Base-by-base conservation (phyloP, 2,797 vertebrate species). In the Platalea minor region DNA sequence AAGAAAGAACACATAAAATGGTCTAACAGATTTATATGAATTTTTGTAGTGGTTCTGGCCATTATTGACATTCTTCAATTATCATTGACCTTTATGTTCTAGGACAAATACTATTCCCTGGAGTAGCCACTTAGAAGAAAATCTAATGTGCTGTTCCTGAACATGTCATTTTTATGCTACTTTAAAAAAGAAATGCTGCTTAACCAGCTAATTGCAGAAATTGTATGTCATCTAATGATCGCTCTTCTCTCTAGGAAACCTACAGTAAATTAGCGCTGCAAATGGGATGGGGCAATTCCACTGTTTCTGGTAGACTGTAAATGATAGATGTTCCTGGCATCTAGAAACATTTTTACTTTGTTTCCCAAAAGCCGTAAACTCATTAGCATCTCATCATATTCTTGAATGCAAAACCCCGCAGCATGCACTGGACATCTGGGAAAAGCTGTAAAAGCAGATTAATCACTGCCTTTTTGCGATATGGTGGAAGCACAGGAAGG, bases 11-110 rank as follows among this genome's bases (percentile, higher is more conserved):
- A 69, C 50, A 54, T 53, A 46, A 91, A 89, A 89, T 51, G n/a
- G 60, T 87, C 75, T 65, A 76, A 54, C 13, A 89, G 68, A 89
- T 93, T 96, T 88, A 81, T 89, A 75, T 19, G 64, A 63, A 41
- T 88, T 95, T 93, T 88, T 87, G 41, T 89, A 85, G 70, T 72
- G 53, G 28, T 54, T 93, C 54, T 88, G 78, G 86, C 64, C 48
- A 75, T 91, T 95, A 95, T 64, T 97, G 94, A 77, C 95, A 91
- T 90, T 93, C 73, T 91, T 95, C 94, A 95, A 74, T 96, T 95
- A 95, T 78, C 92, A 95, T n/a, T 96, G 89, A 94, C 88, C 93
- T 96, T 93, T 95, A 70, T 80, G 57, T 91, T 87, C 48, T 51
- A 94, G 93, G 93, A 95, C 96, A 97, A 96, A 92, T 68, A 54